A percentile compares a stretch with the other conserved stretches of the same genome.
Evolutionary conservation across 2,113 vertebrate genomes (phyloP).

Genomic region (Chauna torquata): DNA sequence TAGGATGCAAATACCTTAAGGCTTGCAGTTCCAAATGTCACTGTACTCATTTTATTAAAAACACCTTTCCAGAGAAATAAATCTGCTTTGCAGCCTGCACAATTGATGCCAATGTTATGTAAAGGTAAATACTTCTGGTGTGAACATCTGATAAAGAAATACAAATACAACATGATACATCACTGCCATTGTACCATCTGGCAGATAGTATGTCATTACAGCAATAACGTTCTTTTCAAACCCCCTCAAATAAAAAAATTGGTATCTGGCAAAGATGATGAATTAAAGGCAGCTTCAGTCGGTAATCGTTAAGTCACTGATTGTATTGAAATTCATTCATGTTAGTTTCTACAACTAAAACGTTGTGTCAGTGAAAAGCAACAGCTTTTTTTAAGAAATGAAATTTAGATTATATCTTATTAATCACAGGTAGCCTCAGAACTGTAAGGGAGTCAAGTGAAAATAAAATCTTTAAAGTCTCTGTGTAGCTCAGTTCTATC

Average conservation of each 20-base stretch:
- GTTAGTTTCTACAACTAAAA: neutral
- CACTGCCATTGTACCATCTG: conserved; percentile 25
- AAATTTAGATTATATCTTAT: neutral
- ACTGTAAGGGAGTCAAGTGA: neutral
- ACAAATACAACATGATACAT: neutral
- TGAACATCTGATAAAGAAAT: conserved; percentile 11
- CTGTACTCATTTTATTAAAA: conserved; percentile 9
- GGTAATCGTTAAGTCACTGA: neutral
- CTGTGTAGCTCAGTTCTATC: neutral
- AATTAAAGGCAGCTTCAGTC: neutral
- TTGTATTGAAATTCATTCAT: neutral
- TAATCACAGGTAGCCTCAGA: neutral
- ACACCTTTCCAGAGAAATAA: neutral
- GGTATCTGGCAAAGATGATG: neutral
- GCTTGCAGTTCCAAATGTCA: neutral
- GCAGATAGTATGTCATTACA: neutral
- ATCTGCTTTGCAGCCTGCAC: neutral
- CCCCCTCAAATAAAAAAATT: neutral
- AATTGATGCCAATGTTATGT: neutral
- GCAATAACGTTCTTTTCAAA: neutral
- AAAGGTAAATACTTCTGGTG: conserved; percentile 32
- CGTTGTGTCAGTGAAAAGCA: neutral
- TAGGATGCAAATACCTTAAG: neutral
- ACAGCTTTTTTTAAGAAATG: neutral
- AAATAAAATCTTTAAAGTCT: neutral